Percentiles rank a stretch among this genome's conserved stretches.
phyloP scores from a whole-genome alignment of 2,113 vertebrate species.

The Romanogobio albipinnatus region DNA sequence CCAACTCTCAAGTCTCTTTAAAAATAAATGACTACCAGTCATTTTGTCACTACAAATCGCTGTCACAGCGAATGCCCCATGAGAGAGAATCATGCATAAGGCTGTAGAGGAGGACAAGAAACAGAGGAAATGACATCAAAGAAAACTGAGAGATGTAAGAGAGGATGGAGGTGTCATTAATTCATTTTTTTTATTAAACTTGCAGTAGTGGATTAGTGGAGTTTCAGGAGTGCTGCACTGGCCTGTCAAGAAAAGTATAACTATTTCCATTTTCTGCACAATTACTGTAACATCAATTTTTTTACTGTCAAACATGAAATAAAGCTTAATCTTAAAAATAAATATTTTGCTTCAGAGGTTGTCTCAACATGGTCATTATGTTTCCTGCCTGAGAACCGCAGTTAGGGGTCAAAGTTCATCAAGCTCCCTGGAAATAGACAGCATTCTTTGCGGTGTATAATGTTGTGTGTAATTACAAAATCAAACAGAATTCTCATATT shows the following conservation, averaged over 20 bases:
- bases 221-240: neutral
- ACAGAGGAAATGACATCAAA: conserved; percentile 13
- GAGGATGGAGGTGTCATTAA: neutral
- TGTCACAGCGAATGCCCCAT: neutral
- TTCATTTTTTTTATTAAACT: neutral
- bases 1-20: neutral
- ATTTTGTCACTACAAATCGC: conserved; percentile 8
- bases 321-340: neutral
- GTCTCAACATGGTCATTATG: neutral
- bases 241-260: neutral
- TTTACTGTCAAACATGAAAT: neutral
- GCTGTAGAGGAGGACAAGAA: conserved; percentile 7
- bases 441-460: neutral
- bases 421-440: neutral
- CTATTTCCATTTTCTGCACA: neutral
- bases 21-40: conserved; percentile 2
- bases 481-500: conserved; percentile 48
- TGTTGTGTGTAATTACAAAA: conserved; percentile 8
- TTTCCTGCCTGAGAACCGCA: neutral
- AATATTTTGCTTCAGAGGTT: neutral
- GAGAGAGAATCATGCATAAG: neutral
- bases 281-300: neutral
- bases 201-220: neutral
- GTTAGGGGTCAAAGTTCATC: conserved; percentile 31
- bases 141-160: neutral